Evolutionary conservation across 2,113 vertebrate genomes (phyloP), one percentile per base, ranked within the genome.

Genomic region (Coracopsis vasa): DNA sequence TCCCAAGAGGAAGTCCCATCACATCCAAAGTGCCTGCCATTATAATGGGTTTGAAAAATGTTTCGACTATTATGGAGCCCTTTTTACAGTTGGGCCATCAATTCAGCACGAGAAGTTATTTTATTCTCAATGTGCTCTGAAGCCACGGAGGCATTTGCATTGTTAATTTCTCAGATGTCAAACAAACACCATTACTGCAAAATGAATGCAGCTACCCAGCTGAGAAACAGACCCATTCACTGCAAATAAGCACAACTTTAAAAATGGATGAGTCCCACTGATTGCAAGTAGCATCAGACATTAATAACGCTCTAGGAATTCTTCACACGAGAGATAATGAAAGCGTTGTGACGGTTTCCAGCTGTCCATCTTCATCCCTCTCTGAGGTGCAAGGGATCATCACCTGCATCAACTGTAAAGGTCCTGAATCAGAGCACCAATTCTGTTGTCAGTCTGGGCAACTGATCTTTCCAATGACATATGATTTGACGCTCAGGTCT

Each of bases 91-190:
- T 13, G 0, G 41, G 66, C 66, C 92, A 93, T 95, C 87, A 85
- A 86, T 95, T 90, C 93, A 69, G 90, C 0, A 5, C 9, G 90
- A 85, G 92, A 17, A 94, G 95, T 95, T 93, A 87, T 91, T 96
- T 96, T 77, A 91, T 88, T 90, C 87, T 80, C 69, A 95, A 82
- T 94, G 90, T 45, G 87, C 69, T 69, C 13, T 0, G 1, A 90
- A 95, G 94, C 72, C 93, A 93, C 1, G 2, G 74, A 92, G 90
- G 62, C 93, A 96, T 97, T 97, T 97, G 95, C 96, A 97, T 96
- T 97, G 96, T 96, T 97, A 97, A 97, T 96, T 95, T 95, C 78
- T 96, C 91, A 91, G 87, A 96, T 95, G 95, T 96, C 96, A 97
- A 92, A 96, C 96, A 97, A 96, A 95, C 84, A 95, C 91, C 94